Evolutionary conservation across 2,888 invertebrate genomes (phyloP), one percentile per base, ranked within the genome.

Genomic region (Seira ritae): DNA sequence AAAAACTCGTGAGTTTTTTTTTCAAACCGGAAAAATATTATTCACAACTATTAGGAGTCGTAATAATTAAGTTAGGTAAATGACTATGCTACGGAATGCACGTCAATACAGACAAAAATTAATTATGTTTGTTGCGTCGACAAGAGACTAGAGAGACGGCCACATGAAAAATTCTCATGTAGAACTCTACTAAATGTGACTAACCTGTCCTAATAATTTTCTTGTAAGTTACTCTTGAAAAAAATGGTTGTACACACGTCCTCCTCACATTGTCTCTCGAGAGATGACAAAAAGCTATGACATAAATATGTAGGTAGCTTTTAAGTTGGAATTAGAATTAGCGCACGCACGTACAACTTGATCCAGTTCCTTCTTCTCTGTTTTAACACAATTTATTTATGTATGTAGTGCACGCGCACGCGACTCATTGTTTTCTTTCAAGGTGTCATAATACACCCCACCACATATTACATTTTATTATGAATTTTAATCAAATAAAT

Each of bases 381-480:
- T 6, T 79, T 68, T 62, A 20, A 8, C 12, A 8, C 67, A 15
- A 19, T 65, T 19, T 20, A 19, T 19, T 65, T 65, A 19, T 31
- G 8, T 31, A 65, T 65, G 31, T 8, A 6, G 19, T 3, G 65
- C 19, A 67, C 67, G 22, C 12, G 67, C 67, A 67, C 31, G 23
- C 23, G 8, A 22, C 31, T 10, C 20, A 65, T 65, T 74, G 23
- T 80, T 80, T 69, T 55, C 55, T 55, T 82, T 82, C 77, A 73
- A 82, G 82, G 82, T 82, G 77, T 72, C 68, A 81, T 60, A 81
- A 65, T 75, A 46, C 17, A 8, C 76, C 55, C 23, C 74, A n/a
- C 20, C 19, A 8, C 62, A 62, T 22, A 23, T 62, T n/a, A n/a
- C n/a, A n/a, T 2, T 55, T 55, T 55, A 55, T 12, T 55, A 55